Evolutionary conservation across 1,140 invertebrate genomes (phyloP), one percentile per base, ranked within the genome.

Genomic region (Neotoxoptera formosana): DNA sequence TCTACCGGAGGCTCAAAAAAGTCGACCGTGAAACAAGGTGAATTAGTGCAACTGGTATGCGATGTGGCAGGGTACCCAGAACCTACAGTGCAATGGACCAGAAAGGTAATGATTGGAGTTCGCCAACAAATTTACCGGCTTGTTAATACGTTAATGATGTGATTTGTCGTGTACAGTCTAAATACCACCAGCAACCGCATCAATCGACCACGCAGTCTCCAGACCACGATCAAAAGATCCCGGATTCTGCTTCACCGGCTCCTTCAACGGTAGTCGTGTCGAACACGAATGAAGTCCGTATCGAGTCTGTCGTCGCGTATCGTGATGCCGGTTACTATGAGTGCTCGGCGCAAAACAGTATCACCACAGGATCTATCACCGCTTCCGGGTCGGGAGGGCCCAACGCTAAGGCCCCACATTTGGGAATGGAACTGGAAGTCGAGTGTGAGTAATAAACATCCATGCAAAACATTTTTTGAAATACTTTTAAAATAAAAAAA

Each of bases 321-420:
- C 36, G 47, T 34, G 47, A 93, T 47, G 91, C 91, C 34, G 91
- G 91, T 86, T 93, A 25, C 14, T 93, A 93, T 36, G 91, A 93
- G 81, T 93, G 91, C 17, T 25, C 23, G 3, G 48, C 81, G 34
- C 45, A 93, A 9, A 93, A 93, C 48, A 92, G 81, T 34, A n/a
- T 51, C 6, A 30, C n/a, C 9, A n/a, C 87, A 1, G 47, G 48
- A n/a, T n/a, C 87, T 41, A 41, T 41, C 47, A 20, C 30, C 30
- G 30, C 25, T 3, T 23, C 48, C 17, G 34, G 34, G 23, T 67
- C 60, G 4, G 60, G 60, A 76, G 21, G 48, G 2, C 2, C 76
- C 76, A 36, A 83, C 8, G 25, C 30, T 1, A 6, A 9, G 3
- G 17, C 34, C 47, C 41, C 56, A 41, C 91, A 83, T 30, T 30